Evolutionary conservation across 2,888 invertebrate species (phyloP), one percentile per base, ranked within the genome.

Genomic region (Trimorus sp.): DNA sequence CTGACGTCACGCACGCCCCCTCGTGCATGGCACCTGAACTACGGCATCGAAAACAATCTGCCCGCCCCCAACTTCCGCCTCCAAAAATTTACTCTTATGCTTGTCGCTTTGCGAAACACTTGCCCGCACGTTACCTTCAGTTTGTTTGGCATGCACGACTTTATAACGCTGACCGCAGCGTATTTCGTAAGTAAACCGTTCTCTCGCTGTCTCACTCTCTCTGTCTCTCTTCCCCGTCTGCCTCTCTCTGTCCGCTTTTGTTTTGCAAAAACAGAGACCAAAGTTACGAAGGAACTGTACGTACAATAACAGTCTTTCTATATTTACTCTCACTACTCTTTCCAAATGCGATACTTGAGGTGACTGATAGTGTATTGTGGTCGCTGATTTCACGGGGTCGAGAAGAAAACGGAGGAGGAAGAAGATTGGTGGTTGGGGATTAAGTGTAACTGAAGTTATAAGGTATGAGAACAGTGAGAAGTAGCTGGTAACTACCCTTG

Each of bases 131-230:
- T 54, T 38, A 16, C 40, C 45, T 74, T 68, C 40, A 36, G 54
- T 77, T 65, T 63, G 58, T 79, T 76, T 76, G 59, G 82, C 82
- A 83, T 83, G 79, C 49, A 62, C 62, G 38, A 56, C 60, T 68
- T 69, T 70, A 68, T 62, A 76, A 69, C 76, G 73, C 75, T 76
- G 73, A 79, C 68, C 77, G 65, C 73, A 79, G 74, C 71, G 56
- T 76, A 70, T 74, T 70, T 77, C 78, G 77, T 83, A 83, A 80
- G 80, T 80, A 83, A 76, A 73, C 38, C 73, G 12, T 58, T 70
- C 51, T 26, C 26, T 26, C 4, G 1, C 26, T 26, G 2, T 4
- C 26, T 26, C 26, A 3, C 26, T 26, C 26, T 26, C 26, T 26
- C 26, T 26, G 2, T 26, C 26, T 68, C 48, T 66, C 54, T 71